Evolutionary conservation across 2,888 invertebrate species (phyloP), one percentile per base, ranked within the genome.

Genomic region (Ophonus ardosiacus): DNA sequence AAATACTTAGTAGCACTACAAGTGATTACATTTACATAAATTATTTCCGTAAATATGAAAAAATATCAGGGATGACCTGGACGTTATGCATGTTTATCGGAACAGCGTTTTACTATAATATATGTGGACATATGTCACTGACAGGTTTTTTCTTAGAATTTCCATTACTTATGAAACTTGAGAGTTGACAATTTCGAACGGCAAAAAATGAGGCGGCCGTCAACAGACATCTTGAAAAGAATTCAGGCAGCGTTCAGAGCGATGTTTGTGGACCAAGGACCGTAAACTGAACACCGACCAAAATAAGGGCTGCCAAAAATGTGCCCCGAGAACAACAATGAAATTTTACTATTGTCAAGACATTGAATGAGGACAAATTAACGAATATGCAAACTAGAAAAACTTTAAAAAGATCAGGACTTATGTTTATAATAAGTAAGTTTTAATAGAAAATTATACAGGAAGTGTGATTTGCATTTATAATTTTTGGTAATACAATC

Each of bases 81-180:
- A 51, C 17, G 71, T 43, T 31, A 57, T 59, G 38, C 15, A 80
- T 59, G 80, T 40, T 40, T 59, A 80, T 80, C 80, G 61, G 61
- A 80, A 80, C 40, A 80, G 61, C 40, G 61, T 80, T 82, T 59
- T 74, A 74, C 71, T 74, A 74, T 82, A 82, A 78, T 78, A 78
- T 84, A 78, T 84, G 76, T 78, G 43, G 84, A 84, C 84, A 78
- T 76, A 84, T 78, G 76, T 84, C 78, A 78, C 40, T 84, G 84
- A 78, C 79, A 79, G 59, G 65, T 79, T 85, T 85, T 85, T 85
- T 85, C 85, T 71, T 68, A 85, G 85, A 85, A 85, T 85, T 80
- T 85, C 85, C 85, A 85, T 85, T 85, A 85, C 80, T 85, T 85
- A 85, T 85, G 85, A 85, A 85, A 85, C 80, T 31, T 68, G 85